Base-by-base conservation (phyloP, 2,113 vertebrate species). In the Pterophyllum scalare region DNA sequence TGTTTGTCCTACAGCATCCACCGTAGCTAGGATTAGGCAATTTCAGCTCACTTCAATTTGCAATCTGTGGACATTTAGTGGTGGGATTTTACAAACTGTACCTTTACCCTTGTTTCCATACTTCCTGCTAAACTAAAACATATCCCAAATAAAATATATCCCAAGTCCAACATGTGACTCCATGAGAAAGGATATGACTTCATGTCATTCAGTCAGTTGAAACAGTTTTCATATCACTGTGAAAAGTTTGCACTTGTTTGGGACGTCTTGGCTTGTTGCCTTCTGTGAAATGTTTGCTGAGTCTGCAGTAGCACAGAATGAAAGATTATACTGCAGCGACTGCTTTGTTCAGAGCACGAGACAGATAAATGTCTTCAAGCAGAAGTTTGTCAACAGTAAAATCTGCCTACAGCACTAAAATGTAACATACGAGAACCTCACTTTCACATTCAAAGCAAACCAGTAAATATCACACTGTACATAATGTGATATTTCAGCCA, bases 371-470 rank as follows among this genome's bases (percentile, higher is more conserved):
- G 46, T 81, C 77, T 81, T 81, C 40, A 60, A 84, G 38, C 28
- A 59, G 20, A 20, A 85, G 54, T 80, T 56, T 77, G 59, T 83
- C 75, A 78, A 87, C 56, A 9, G 33, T 80, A 33, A 74, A 77
- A 77, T 89, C 64, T 3, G 59, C 82, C 78, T 31, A 75, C 59
- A 81, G 88, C 72, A 24, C 17, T 52, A 72, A 82, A 77, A 72
- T 64, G 28, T 49, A 85, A 84, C 35, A 64, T 46, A 17, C 79
- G n/a, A 13, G 56, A 70, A 64, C 60, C 54, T 22, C 59, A 62
- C 75, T 78, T 84, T 79, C 61, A 58, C 46, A 70, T 84, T 88
- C 56, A 80, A 75, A 84, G 24, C 15, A 1, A 75, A 87, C 80
- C 54, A 84, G 33, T 75, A 87, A 82, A 43, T 82, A 54, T 83